These are phyloP conservation scores for Amphipoea oculea DNA, from an alignment of 2,888 invertebrate genomes.

Conservation along the genomic window DNA sequence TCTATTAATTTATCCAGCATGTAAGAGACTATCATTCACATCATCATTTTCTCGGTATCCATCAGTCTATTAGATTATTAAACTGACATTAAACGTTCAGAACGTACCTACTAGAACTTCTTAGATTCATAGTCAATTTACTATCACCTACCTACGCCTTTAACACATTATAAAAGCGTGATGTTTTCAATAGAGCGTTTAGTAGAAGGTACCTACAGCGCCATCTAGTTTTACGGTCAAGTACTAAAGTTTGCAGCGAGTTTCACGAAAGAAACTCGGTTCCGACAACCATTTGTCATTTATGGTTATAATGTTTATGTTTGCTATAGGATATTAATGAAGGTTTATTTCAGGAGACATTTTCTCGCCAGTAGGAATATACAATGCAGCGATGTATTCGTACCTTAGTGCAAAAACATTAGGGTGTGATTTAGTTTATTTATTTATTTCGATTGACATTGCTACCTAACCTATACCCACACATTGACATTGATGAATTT, in stretches of 20 bases:
- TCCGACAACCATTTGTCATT: constrained; percentile 3
- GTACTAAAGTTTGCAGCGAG: constrained; percentile 1
- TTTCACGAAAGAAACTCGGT: background rate
- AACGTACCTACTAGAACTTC: background rate
- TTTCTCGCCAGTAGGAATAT: background rate
- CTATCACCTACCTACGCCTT: background rate
- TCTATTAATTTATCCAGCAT: background rate
- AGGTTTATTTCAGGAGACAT: background rate
- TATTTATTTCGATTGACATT: background rate
- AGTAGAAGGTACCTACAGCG: background rate
- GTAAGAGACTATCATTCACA: too few species aligned
- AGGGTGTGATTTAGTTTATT: background rate
- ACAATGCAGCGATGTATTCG: background rate
- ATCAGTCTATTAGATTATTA: background rate
- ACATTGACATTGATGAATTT: too few species aligned
- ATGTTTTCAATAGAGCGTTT: background rate
- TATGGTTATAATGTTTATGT: background rate
- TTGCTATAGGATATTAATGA: background rate
- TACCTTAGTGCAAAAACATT: background rate
- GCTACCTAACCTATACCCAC: too few species aligned
- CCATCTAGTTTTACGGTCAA: constrained; percentile 26
- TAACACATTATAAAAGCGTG: background rate
- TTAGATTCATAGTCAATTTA: background rate
- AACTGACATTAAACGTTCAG: background rate
- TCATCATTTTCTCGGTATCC: background rate